Percentiles rank a stretch among this genome's conserved stretches.
phyloP scores from a whole-genome alignment of 2,888 invertebrate species.

The Noctua fimbriata region DNA sequence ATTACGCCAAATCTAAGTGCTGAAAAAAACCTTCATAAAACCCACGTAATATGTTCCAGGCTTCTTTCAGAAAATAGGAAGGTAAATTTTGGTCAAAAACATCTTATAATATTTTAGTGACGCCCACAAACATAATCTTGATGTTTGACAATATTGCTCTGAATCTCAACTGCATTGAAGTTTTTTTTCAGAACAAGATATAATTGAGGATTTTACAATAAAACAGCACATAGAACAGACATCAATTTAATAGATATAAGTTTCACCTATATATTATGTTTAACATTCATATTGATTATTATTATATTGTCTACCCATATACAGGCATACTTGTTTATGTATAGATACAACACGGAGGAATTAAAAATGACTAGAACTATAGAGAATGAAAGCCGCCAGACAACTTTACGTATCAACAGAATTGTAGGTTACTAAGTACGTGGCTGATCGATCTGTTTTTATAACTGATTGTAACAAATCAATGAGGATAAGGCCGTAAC shows the following conservation, averaged over 20 bases:
- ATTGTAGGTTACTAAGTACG: conserved; percentile 61
- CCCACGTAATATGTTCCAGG: neutral
- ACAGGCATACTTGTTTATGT: conserved; percentile 86
- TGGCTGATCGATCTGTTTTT: conserved; percentile 42
- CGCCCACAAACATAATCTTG: neutral
- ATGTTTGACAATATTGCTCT: neutral
- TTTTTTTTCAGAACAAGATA: conserved; percentile 58
- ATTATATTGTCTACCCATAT: conserved; percentile 88
- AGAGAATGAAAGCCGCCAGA: conserved; percentile 85
- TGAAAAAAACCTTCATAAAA: neutral
- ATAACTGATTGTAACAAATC: neutral
- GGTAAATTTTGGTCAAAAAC: neutral
- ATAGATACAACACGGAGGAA: conserved; percentile 86
- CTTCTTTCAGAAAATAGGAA: neutral
- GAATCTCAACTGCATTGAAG: neutral
- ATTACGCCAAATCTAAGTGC: neutral
- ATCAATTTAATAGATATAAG: conserved; percentile 90
- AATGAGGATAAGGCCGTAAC: neutral
- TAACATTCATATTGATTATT: conserved; percentile 89
- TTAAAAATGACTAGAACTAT: conserved; percentile 89
- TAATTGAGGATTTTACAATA: conserved; percentile 66
- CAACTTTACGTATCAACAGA: conserved; percentile 61
- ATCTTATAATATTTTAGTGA: neutral
- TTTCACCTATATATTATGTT: conserved; percentile 88
- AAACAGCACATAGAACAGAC: conserved; percentile 87